A percentile compares a stretch with the other conserved stretches of the same genome.
phyloP scores from a whole-genome alignment of 2,113 vertebrate species.

The Nesoenas mayeri region DNA sequence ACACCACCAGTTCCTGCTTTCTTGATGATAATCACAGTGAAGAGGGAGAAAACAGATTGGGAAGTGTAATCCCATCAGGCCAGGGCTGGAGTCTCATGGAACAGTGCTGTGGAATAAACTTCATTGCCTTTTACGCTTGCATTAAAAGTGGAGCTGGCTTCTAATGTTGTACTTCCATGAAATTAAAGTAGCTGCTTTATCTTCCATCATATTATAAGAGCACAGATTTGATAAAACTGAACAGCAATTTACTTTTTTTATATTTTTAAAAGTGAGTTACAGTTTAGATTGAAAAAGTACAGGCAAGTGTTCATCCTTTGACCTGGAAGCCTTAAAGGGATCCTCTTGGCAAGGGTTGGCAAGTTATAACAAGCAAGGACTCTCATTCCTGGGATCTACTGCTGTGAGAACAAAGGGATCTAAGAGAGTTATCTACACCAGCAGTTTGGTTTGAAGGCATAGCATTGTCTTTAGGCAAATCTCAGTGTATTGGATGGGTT shows the following conservation, averaged over 20 bases:
- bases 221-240: not conserved
- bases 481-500: not conserved
- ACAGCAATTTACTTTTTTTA: not conserved
- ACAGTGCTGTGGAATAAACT: not conserved
- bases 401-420: not conserved
- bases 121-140: not conserved
- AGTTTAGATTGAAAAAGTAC: not conserved
- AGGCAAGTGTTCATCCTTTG: not conserved
- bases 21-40: not conserved
- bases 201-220: not conserved
- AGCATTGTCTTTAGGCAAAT: not conserved
- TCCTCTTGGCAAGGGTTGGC: not conserved
- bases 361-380: not conserved
- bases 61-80: not conserved
- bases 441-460: not conserved
- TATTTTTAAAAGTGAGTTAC: not conserved
- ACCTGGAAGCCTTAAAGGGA: not conserved
- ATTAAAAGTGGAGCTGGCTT: not conserved
- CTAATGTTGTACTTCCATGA: not conserved
- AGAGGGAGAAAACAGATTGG: not conserved
- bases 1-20: not conserved
- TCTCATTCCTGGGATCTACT: not conserved
- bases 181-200: not conserved
- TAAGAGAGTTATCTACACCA: not conserved
- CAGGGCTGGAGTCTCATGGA: not conserved